Conservation (phyloP, 2,888 invertebrate genomes). For the Macaria liturata region DNA sequence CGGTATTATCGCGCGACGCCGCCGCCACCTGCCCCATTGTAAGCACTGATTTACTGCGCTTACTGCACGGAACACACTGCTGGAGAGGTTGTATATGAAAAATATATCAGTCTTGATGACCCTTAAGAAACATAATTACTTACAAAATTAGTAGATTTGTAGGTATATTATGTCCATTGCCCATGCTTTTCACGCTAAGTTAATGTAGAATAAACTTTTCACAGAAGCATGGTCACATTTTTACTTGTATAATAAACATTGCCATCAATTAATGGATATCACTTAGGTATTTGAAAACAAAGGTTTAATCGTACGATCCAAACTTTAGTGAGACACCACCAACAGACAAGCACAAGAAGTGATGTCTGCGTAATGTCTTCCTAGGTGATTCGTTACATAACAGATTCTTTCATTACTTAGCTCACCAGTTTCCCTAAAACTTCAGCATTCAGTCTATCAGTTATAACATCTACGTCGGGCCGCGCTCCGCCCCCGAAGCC, state of each 20-base stretch:
- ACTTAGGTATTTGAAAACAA: too few species aligned
- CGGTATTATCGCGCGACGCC: conserved; percentile 80
- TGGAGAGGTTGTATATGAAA: too few species aligned
- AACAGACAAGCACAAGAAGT: neutral
- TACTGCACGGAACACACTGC: conserved; percentile 1
- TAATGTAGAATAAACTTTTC: neutral
- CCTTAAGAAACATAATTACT: too few species aligned
- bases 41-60: conserved; percentile 75
- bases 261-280: too few species aligned
- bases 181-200: too few species aligned
- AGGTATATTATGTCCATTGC: too few species aligned
- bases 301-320: neutral
- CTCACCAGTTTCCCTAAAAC: too few species aligned
- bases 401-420: too few species aligned
- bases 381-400: neutral
- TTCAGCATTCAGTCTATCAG: too few species aligned
- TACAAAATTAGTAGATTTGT: too few species aligned
- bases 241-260: neutral
- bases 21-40: conserved; percentile 82
- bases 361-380: neutral
- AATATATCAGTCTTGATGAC: too few species aligned
- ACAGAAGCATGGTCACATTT: neutral
- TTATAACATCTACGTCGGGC: neutral
- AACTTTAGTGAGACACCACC: neutral
- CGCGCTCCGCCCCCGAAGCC: conserved; percentile 62